A percentile compares a stretch with the other conserved stretches of the same genome.
Evolutionary conservation across 30 jellyfish, hydroid and myxozoan species (phyloP).

Genomic region (Morbakka virulenta): DNA sequence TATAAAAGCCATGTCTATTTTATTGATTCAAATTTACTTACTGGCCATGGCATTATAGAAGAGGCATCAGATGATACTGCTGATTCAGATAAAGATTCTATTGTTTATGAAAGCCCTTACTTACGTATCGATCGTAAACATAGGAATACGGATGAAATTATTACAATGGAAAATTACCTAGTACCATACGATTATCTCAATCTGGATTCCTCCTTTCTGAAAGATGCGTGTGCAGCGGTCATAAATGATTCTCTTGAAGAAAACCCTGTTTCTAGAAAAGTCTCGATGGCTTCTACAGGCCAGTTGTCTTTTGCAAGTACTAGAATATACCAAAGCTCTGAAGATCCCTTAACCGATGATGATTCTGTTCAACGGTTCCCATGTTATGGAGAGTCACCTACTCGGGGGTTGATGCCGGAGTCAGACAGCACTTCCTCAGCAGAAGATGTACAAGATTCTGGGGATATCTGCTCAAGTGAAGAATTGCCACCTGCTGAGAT

Average conservation of each 20-base stretch:
- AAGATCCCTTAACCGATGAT: constrained; percentile 8
- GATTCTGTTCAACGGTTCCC: neutral
- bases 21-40: constrained; percentile 13
- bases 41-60: constrained; percentile 22
- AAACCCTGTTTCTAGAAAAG: constrained; percentile 17
- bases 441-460: neutral
- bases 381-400: constrained; percentile 35
- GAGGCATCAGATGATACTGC: neutral
- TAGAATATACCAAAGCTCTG: constrained; percentile 51
- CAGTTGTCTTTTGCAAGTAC: constrained; percentile 20
- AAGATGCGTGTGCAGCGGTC: neutral
- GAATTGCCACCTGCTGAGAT: neutral
- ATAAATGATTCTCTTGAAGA: neutral
- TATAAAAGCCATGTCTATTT: constrained; percentile 35
- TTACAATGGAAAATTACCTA: constrained; percentile 50
- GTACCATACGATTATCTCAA: constrained; percentile 64
- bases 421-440: constrained; percentile 8
- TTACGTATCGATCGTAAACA: constrained; percentile 33
- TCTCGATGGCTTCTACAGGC: neutral
- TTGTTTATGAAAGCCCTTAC: constrained; percentile 44
- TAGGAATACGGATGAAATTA: constrained; percentile 34
- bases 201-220: constrained; percentile 50
- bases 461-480: neutral
- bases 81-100: constrained; percentile 18
- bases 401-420: constrained; percentile 44